These are phyloP conservation scores for Tethea ocularis DNA, from an alignment of 2,888 invertebrate species.

Conservation along the genomic window DNA sequence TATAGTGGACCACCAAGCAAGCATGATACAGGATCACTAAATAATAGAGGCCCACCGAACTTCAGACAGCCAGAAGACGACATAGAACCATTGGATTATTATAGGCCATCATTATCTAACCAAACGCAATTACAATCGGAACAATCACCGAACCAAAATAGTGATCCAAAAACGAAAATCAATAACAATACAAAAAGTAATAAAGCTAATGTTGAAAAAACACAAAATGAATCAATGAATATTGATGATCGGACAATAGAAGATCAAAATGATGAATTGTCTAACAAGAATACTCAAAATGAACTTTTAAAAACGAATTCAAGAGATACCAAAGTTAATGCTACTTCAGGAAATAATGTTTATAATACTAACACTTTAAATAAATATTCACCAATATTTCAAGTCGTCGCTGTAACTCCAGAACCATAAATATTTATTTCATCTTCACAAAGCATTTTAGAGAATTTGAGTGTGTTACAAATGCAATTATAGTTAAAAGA, in stretches of 20 bases:
- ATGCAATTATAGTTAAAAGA: no score
- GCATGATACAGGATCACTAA: background rate
- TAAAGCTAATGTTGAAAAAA: background rate
- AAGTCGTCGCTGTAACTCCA: constrained; percentile 53
- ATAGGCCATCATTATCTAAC: constrained; percentile 15
- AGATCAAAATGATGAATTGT: background rate
- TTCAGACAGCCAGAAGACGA: constrained; percentile 19
- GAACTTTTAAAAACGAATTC: background rate
- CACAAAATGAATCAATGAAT: constrained; percentile 11
- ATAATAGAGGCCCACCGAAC: constrained; percentile 14
- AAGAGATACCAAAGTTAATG: background rate
- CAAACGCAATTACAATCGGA: constrained; percentile 9
- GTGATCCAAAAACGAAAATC: background rate
- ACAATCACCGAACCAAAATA: background rate
- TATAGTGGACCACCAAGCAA: constrained; percentile 10
- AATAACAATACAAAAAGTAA: background rate
- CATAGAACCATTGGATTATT: constrained; percentile 17
- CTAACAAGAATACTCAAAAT: background rate
- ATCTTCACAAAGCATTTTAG: no score
- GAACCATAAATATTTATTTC: constrained; percentile 36
- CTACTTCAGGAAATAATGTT: background rate
- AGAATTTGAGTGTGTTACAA: no score
- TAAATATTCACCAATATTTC: constrained; percentile 29
- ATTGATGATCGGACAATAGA: background rate
- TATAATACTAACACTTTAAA: background rate